Evolutionary conservation across 2,888 invertebrate species (phyloP), one percentile per base, ranked within the genome.

Genomic region (Prosopocoilus inquinatus): DNA sequence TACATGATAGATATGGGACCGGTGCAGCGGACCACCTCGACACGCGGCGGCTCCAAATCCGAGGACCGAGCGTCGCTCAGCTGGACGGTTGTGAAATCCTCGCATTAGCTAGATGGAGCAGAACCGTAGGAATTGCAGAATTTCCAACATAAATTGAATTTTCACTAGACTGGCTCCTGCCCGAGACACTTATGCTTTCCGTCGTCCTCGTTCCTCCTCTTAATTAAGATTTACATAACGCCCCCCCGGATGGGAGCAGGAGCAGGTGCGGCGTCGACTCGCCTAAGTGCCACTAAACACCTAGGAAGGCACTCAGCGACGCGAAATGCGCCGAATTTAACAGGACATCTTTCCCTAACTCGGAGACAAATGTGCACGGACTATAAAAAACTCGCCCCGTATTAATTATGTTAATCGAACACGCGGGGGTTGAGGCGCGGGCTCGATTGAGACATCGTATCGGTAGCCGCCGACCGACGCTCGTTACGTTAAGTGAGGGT

Each of bases 81-180:
- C 20, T 60, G 69, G 67, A 5, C 62, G 46, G 52, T 53, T 67
- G 69, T 39, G 59, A 60, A 64, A 66, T 66, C 64, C 65, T 62
- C 65, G 67, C 65, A 71, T 74, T 73, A 74, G 74, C 65, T 67
- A 73, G 75, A 75, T 75, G 72, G 71, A 74, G 68, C 72, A 73
- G 71, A 67, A 72, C 66, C 60, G 68, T 68, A 71, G 65, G 70
- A 73, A 72, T 74, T 70, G 73, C 72, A 70, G 74, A 74, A 72
- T 74, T 75, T 72, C 72, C 66, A 72, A 74, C 72, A 72, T 72
- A 75, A 74, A 75, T 75, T 73, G 74, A 74, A 74, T 75, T 75
- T 74, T 73, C 75, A 74, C 71, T 72, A 74, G 71, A 74, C 59
- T 73, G 72, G 65, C 61, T 68, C 57, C 56, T 56, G 56, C 11